Percentiles rank a stretch among this genome's conserved stretches.
Conservation (phyloP, 2,797 vertebrate species). For the Otus scops region DNA sequence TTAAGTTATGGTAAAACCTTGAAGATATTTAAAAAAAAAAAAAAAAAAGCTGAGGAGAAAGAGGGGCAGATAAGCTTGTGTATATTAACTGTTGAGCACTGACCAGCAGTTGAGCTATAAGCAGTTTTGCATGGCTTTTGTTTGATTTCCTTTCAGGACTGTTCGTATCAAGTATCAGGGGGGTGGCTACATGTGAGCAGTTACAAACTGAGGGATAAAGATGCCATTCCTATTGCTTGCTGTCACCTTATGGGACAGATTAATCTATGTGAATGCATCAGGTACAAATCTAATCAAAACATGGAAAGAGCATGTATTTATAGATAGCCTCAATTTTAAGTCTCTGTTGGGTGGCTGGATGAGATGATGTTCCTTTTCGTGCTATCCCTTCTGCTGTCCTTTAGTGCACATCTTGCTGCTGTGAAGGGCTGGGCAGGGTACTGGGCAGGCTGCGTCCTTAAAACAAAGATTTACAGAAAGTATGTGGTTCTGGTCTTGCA, state of each 20-base stretch:
- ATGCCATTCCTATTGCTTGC: neutral
- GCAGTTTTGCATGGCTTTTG: neutral
- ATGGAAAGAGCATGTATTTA: neutral
- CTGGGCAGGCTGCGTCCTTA: neutral
- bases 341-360: neutral
- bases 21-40: neutral
- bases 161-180: neutral
- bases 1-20: neutral
- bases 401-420: rapidly evolving
- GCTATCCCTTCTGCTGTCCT: neutral
- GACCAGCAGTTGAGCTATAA: neutral
- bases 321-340: neutral
- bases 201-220: neutral
- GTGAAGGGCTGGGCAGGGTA: rapidly evolving
- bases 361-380: neutral
- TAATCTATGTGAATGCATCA: neutral
- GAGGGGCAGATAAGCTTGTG: neutral
- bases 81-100: neutral
- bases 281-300: neutral
- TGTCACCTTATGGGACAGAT: neutral
- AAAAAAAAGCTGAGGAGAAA: neutral
- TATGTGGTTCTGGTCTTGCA: neutral
- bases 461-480: neutral
- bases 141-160: neutral
- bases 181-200: neutral